Evolutionary conservation across 92 coral and sea anemone species (phyloP).

Genomic region (Parazoanthus darwini): DNA sequence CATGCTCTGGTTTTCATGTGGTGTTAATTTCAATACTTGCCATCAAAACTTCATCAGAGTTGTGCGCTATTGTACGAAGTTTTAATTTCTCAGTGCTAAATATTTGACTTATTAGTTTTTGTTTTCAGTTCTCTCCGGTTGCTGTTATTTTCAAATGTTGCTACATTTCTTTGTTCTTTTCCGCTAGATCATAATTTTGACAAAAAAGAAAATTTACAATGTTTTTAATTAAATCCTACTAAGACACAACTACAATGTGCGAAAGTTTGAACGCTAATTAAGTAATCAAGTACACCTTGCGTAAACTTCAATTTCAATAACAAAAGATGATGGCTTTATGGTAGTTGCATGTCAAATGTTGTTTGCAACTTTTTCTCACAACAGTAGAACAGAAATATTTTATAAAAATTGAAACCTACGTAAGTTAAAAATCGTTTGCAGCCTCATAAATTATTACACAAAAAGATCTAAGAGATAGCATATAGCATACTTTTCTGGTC

Average conservation of each 20-base stretch:
- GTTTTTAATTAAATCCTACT: not conserved
- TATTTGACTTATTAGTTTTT: not conserved
- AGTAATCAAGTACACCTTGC: not conserved
- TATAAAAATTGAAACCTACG: not conserved
- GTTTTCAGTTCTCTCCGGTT: not conserved
- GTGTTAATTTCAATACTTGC: not conserved
- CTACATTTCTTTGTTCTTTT: not conserved
- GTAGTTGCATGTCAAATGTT: not conserved
- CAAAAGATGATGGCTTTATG: not conserved
- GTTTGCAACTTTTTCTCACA: not conserved
- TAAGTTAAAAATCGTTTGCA: not conserved
- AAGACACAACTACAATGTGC: not conserved
- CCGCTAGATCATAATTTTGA: not conserved
- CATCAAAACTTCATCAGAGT: not conserved
- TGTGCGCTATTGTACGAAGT: not conserved
- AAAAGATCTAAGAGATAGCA: not conserved
- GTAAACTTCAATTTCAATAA: not conserved
- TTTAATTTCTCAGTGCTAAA: not conserved
- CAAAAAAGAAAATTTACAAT: not conserved
- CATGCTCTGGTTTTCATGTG: not conserved
- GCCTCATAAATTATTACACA: not conserved
- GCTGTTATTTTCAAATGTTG: not conserved
- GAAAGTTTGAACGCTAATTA: not conserved
- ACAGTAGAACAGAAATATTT: not conserved
- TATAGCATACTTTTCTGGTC: not conserved